Evolutionary conservation across 2,797 vertebrate species (phyloP).

Genomic region (Enteromius paludinosus): DNA sequence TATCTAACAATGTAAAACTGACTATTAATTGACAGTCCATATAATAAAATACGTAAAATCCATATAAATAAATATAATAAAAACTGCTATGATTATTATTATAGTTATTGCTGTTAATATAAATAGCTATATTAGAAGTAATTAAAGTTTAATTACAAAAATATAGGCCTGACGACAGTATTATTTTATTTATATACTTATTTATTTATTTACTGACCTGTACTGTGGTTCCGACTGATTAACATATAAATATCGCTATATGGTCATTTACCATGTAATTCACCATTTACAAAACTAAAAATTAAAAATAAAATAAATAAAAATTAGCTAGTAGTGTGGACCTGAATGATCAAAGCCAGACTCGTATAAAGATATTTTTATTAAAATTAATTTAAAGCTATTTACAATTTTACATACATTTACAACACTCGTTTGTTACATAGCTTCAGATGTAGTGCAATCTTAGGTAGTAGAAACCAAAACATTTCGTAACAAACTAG

Average conservation of each 20-base stretch:
- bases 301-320: too few relatives aligned
- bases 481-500: neutral
- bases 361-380: neutral
- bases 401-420: conserved; percentile 36
- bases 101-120: neutral
- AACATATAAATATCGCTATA: neutral
- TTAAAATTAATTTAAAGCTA: conserved; percentile 36
- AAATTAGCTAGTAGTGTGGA: neutral
- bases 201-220: neutral
- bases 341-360: neutral
- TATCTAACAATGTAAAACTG: neutral
- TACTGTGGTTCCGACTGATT: neutral
- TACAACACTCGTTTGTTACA: neutral
- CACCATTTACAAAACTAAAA: neutral
- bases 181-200: too few relatives aligned
- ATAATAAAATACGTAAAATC: neutral
- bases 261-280: neutral
- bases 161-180: too few relatives aligned
- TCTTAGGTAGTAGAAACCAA: neutral
- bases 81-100: too few relatives aligned
- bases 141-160: too few relatives aligned
- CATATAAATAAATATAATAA: too few relatives aligned
- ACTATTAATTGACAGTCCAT: neutral
- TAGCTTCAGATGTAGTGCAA: conserved; percentile 1
- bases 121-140: neutral